These are phyloP conservation scores for Peromyscus attwateri DNA, from an alignment of 2,797 vertebrate genomes.

Conservation along the genomic window DNA sequence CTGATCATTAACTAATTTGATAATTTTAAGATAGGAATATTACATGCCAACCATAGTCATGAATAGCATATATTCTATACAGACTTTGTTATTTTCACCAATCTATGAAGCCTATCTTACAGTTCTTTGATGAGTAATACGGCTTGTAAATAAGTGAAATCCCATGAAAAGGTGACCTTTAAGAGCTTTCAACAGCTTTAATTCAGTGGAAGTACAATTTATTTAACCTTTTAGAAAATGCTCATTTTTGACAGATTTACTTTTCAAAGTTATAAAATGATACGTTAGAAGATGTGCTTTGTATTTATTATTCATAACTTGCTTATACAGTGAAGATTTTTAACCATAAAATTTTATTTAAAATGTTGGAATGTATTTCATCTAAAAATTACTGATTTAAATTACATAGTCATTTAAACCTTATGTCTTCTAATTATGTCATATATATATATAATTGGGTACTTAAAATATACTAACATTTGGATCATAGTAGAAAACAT, in stretches of 20 bases:
- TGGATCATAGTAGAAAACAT: not conserved
- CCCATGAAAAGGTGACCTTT: conserved; percentile 87
- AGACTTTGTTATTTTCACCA: not conserved
- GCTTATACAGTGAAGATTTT: not conserved
- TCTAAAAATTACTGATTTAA: not conserved
- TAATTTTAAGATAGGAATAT: conserved; percentile 2
- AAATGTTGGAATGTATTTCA: not conserved
- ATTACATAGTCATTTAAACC: not conserved
- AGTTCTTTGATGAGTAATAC: conserved; percentile 71
- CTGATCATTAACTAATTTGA: not conserved
- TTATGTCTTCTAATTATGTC: not conserved
- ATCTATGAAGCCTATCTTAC: not conserved
- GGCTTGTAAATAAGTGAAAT: conserved; percentile 78
- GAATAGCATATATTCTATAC: not conserved
- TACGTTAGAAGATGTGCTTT: conserved; percentile 75
- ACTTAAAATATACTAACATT: not conserved
- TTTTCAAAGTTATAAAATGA: conserved; percentile 76
- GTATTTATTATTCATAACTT: conserved; percentile 70
- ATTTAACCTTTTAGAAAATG: conserved; percentile 88
- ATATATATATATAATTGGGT: not conserved
- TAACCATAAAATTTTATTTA: conserved; percentile 8
- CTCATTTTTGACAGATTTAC: conserved; percentile 85
- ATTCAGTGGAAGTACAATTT: conserved; percentile 86
- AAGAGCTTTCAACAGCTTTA: conserved; percentile 83
- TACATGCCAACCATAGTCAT: not conserved